These are phyloP conservation scores for Chiloscyllium punctatum DNA, from an alignment of 2,797 vertebrate genomes.

Conservation along the genomic window DNA sequence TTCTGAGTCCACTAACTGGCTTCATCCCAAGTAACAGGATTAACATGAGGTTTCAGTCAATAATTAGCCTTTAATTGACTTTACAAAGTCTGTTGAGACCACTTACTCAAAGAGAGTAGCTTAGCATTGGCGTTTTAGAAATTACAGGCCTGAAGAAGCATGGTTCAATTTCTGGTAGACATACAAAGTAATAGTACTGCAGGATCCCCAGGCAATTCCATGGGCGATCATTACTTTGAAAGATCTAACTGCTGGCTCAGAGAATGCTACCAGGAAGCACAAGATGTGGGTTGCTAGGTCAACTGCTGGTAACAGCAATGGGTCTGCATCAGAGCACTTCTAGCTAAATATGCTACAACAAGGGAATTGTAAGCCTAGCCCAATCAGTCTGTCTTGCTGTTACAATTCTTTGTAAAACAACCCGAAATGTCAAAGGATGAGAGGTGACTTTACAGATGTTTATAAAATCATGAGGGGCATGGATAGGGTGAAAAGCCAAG, in stretches of 20 bases:
- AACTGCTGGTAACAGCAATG: neutral
- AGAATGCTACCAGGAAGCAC: neutral
- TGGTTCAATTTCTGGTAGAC: neutral
- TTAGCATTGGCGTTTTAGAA: neutral
- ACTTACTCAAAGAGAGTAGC: neutral
- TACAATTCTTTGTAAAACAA: neutral
- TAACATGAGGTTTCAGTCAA: neutral
- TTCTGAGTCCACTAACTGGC: neutral
- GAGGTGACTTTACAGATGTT: no score
- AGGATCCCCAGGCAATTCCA: neutral
- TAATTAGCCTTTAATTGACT: constrained; percentile 12
- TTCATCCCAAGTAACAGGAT: neutral
- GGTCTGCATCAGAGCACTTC: neutral
- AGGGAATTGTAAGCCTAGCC: neutral
- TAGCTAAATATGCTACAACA: neutral
- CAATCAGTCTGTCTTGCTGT: neutral
- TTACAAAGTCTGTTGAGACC: neutral
- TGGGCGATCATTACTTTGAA: neutral
- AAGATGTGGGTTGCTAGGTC: neutral
- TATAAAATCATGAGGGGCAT: no score
- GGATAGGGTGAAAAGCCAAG: no score
- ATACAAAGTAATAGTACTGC: no score
- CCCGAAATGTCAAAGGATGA: no score
- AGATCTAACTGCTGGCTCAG: neutral
- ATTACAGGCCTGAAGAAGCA: neutral